Evolutionary conservation across 1,140 invertebrate species (phyloP).

Genomic region (Zaprionus inermis): DNA sequence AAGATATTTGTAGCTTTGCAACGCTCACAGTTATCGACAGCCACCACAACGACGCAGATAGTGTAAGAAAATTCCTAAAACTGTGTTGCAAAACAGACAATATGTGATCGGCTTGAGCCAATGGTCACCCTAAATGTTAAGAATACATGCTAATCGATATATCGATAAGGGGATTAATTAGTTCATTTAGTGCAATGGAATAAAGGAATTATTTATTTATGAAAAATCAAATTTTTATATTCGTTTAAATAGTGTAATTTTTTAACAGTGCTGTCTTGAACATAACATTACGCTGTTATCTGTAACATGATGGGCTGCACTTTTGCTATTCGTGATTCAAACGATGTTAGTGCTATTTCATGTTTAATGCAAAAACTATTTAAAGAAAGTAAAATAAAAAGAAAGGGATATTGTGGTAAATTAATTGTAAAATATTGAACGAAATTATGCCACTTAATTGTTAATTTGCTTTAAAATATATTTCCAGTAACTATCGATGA

Average conservation of each 20-base stretch:
- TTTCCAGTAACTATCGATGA: background rate
- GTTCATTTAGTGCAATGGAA: no score
- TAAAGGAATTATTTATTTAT: background rate
- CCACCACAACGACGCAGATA: background rate
- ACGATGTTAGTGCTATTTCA: background rate
- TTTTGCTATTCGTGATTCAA: background rate
- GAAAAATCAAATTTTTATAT: background rate
- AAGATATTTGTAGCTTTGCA: background rate
- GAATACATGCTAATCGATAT: background rate
- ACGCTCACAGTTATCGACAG: slow-evolving; percentile 5
- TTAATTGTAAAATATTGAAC: background rate
- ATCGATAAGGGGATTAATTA: background rate
- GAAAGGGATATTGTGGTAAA: background rate
- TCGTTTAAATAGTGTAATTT: background rate
- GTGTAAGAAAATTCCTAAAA: background rate
- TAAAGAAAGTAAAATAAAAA: background rate
- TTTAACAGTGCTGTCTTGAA: background rate
- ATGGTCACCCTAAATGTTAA: background rate
- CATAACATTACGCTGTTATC: background rate
- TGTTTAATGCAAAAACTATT: background rate
- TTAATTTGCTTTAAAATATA: background rate
- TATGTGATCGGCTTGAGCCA: background rate
- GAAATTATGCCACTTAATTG: background rate
- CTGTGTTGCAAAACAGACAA: background rate
- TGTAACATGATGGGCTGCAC: background rate